Evolutionary conservation across 2,888 invertebrate genomes (phyloP).

Genomic region (Pharmacophagus antenor): DNA sequence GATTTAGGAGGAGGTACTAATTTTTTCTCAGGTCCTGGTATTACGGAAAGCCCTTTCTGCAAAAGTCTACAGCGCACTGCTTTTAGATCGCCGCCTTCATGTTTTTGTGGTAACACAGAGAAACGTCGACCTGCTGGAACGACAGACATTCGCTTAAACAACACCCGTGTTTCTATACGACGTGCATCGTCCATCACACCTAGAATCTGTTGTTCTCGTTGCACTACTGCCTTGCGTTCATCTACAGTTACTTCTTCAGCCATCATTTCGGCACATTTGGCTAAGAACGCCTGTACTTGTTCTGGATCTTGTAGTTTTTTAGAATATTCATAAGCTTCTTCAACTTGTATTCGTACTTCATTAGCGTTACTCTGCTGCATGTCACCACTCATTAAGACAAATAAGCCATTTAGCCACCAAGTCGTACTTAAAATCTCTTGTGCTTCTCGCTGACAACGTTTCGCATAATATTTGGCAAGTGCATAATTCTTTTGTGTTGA

Average conservation of each 20-base stretch:
- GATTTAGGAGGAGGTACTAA: constrained; percentile 59
- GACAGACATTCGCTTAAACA: constrained; percentile 70
- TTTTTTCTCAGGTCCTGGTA: constrained; percentile 59
- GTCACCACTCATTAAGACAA: constrained; percentile 70
- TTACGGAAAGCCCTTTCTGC: constrained; percentile 63
- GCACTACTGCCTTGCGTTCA: constrained; percentile 62
- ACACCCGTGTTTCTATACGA: constrained; percentile 57
- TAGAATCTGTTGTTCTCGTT: constrained; percentile 59
- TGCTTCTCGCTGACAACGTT: constrained; percentile 69
- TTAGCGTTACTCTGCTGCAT: constrained; percentile 75
- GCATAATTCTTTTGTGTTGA: constrained; percentile 71
- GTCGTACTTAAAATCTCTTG: constrained; percentile 58
- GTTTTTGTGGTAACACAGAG: constrained; percentile 62
- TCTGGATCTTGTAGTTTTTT: constrained; percentile 67
- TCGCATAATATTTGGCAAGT: constrained; percentile 69
- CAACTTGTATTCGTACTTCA: constrained; percentile 68
- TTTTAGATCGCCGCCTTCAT: constrained; percentile 41
- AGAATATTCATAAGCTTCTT: constrained; percentile 67
- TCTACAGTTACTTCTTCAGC: constrained; percentile 56
- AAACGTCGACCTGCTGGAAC: constrained; percentile 65
- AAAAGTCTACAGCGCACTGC: constrained; percentile 55
- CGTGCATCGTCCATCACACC: constrained; percentile 58
- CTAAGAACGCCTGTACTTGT: constrained; percentile 63
- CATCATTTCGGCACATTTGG: constrained; percentile 66
- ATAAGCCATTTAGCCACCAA: constrained; percentile 73